phyloP scores from a whole-genome alignment of 2,888 invertebrate genomes.

The Cerceris rybyensis region DNA sequence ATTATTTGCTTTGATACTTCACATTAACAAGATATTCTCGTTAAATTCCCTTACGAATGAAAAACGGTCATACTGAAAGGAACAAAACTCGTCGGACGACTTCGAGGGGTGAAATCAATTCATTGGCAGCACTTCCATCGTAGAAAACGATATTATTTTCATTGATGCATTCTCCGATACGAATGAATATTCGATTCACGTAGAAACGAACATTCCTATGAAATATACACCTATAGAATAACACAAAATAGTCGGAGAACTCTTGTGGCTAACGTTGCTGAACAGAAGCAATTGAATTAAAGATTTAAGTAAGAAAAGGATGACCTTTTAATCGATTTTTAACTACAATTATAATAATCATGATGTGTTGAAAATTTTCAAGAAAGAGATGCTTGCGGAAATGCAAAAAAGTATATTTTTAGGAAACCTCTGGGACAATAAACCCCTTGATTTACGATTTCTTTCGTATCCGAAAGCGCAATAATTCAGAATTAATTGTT shows the following conservation, averaged over 20 bases:
- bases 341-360: neutral
- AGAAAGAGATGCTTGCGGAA: neutral
- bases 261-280: conserved; percentile 4
- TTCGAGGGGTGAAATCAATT: neutral
- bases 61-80: too few species aligned
- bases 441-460: too few species aligned
- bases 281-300: neutral
- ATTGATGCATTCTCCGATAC: neutral
- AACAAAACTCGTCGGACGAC: too few species aligned
- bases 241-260: neutral
- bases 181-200: neutral
- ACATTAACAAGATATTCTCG: neutral
- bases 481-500: too few species aligned
- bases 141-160: too few species aligned
- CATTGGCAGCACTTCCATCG: neutral
- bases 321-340: neutral
- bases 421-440: too few species aligned
- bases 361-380: neutral
- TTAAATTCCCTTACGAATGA: too few species aligned
- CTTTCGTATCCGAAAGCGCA: too few species aligned
- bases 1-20: neutral
- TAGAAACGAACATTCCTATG: neutral
- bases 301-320: neutral
- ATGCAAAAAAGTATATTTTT: too few species aligned
- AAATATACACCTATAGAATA: too few species aligned